These are phyloP conservation scores for Cantharis nigra DNA, from an alignment of 2,888 invertebrate genomes.

Conservation along the genomic window DNA sequence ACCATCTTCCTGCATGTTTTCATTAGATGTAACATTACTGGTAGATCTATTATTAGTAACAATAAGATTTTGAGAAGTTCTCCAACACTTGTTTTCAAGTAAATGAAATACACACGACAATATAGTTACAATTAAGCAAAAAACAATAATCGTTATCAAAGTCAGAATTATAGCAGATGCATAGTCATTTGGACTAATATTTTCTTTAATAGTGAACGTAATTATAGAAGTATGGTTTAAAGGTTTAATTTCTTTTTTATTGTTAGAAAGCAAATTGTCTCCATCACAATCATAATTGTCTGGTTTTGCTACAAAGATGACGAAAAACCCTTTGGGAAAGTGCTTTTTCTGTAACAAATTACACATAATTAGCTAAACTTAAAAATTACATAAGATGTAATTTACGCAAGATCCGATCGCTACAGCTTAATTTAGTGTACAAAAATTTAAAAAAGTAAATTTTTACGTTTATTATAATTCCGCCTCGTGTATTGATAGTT, in stretches of 20 bases:
- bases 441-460: not conserved
- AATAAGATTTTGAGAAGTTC: not conserved
- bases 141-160: slow-evolving; percentile 58
- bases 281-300: slow-evolving; percentile 64
- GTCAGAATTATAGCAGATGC: slow-evolving; percentile 62
- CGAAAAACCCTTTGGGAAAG: slow-evolving; percentile 74
- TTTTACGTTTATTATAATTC: slow-evolving; percentile 75
- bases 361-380: not conserved
- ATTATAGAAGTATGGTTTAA: slow-evolving; percentile 50
- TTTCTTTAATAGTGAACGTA: slow-evolving; percentile 59
- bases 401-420: no score
- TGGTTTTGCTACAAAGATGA: slow-evolving; percentile 76
- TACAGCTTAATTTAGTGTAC: slow-evolving; percentile 20
- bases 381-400: no score
- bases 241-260: slow-evolving; percentile 21
- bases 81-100: not conserved
- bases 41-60: no score
- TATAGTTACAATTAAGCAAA: slow-evolving; percentile 57
- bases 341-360: slow-evolving; percentile 62
- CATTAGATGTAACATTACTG: no score
- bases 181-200: slow-evolving; percentile 67
- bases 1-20: no score
- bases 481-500: slow-evolving; percentile 77
- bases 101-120: slow-evolving; percentile 45
- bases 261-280: slow-evolving; percentile 42